phyloP scores from a whole-genome alignment of 2,797 vertebrate species.

The Oreochromis grahami region DNA sequence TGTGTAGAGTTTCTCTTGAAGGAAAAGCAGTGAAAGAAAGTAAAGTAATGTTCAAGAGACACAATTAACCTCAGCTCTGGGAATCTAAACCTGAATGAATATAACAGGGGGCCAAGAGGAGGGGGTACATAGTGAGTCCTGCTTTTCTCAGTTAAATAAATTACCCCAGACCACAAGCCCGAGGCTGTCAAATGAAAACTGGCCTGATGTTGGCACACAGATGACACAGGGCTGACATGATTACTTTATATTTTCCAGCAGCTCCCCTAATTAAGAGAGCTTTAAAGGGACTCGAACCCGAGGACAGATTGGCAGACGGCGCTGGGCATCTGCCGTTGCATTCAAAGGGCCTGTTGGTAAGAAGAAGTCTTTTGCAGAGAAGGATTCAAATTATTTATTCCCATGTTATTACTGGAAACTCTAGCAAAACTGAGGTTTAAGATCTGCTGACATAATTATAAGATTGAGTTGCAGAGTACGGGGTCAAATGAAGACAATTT shows the following conservation, averaged over 20 bases:
- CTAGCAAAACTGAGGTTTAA: neutral
- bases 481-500: neutral
- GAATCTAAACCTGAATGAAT: neutral
- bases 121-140: conserved; percentile 33
- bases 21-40: neutral
- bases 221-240: conserved; percentile 19
- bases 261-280: conserved; percentile 22
- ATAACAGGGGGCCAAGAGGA: neutral
- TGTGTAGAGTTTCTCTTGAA: neutral
- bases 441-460: conserved; percentile 20
- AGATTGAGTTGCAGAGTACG: neutral
- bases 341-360: conserved; percentile 8
- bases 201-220: neutral
- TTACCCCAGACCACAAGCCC: conserved; percentile 2
- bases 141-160: conserved; percentile 54
- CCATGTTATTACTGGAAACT: conserved; percentile 29
- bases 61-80: neutral
- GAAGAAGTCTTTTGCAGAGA: neutral
- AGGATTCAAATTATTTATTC: conserved; percentile 28
- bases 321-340: conserved; percentile 29
- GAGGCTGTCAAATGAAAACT: conserved; percentile 4
- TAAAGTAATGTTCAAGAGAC: neutral
- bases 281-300: conserved; percentile 18
- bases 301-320: conserved; percentile 22
- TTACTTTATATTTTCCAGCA: conserved; percentile 46